Evolutionary conservation across 2,888 invertebrate genomes (phyloP), one percentile per base, ranked within the genome.

Genomic region (Eilema sororculum): DNA sequence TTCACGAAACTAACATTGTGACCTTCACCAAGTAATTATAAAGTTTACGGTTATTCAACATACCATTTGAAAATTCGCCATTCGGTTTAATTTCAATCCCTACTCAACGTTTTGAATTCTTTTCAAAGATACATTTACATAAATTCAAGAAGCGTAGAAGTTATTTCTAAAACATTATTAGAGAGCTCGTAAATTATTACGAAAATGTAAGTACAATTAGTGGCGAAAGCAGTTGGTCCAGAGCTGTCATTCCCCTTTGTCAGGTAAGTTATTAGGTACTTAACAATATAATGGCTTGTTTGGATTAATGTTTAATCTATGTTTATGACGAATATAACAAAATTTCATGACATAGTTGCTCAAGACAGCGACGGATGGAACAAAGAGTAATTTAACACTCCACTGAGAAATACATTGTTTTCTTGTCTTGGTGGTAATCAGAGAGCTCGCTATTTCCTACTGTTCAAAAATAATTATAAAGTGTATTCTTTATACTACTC

Each of bases 281-380:
- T 75, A 73, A 78, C 74, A 73, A 81, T 80, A 78, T 81, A 81
- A 82, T 73, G 74, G 75, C 80, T 72, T 77, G 80, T 82, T 72
- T 70, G 79, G 79, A 81, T 81, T 78, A 82, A 82, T 77, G 73
- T 71, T 72, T 82, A 77, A 81, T 74, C 83, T 78, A 75, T 81
- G 81, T 82, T 82, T 82, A 83, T 81, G 81, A 78, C 74, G 74
- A 69, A 73, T 71, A 77, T 79, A 75, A 58, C 13, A 28, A 58
- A 52, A 75, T 67, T 71, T 64, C 37, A 73, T 71, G 65, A 79
- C 75, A 81, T 74, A 81, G 82, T 80, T 74, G 80, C 68, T 56
- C 56, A 57, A 64, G 64, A 60, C 70, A 64, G 69, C 71, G 69
- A 79, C 73, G 77, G 79, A 73, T 73, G 67, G 71, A 73, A 74